Conservation (phyloP, 1,140 invertebrate species). For the Oedothorax gibbosus region DNA sequence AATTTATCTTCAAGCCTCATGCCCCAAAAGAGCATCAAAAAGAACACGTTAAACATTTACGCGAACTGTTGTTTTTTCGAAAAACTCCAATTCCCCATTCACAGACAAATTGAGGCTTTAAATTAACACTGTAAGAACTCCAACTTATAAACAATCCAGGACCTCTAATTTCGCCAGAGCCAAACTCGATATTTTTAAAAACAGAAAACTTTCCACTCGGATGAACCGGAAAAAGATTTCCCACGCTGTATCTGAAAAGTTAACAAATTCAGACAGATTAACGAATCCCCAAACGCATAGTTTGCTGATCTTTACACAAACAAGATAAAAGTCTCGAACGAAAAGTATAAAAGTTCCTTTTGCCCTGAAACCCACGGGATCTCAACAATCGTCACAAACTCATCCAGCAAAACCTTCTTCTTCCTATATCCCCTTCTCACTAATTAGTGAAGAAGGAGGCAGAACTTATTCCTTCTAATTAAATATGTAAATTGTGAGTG, state of each 20-base stretch:
- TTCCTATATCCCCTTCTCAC: conserved; percentile 12
- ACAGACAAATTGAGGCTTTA: conserved; percentile 9
- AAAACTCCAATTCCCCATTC: too few relatives aligned
- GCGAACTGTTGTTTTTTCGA: too few relatives aligned
- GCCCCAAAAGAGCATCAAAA: too few relatives aligned
- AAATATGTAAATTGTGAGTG: conserved; percentile 55
- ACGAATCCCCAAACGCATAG: conserved; percentile 50
- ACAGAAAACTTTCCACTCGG: background rate
- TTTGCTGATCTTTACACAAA: conserved; percentile 47
- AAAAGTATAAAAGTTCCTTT: conserved; percentile 22
- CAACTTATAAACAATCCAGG: conserved; percentile 26
- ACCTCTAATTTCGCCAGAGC: conserved; percentile 17
- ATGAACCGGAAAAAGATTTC: conserved; percentile 25
- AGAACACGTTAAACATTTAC: too few relatives aligned
- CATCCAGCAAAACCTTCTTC: conserved; percentile 50
- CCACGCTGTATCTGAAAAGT: conserved; percentile 49
- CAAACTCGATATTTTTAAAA: conserved; percentile 7
- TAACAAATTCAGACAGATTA: conserved; percentile 54
- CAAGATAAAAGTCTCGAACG: conserved; percentile 29
- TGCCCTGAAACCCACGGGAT: conserved; percentile 16
- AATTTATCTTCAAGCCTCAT: too few relatives aligned
- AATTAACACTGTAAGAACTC: conserved; percentile 49
- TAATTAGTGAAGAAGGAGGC: conserved; percentile 45
- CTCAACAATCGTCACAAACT: conserved; percentile 23
- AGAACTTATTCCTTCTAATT: conserved; percentile 57